Base-by-base conservation (phyloP, 2,888 invertebrate genomes). In the Unio delphinus region DNA sequence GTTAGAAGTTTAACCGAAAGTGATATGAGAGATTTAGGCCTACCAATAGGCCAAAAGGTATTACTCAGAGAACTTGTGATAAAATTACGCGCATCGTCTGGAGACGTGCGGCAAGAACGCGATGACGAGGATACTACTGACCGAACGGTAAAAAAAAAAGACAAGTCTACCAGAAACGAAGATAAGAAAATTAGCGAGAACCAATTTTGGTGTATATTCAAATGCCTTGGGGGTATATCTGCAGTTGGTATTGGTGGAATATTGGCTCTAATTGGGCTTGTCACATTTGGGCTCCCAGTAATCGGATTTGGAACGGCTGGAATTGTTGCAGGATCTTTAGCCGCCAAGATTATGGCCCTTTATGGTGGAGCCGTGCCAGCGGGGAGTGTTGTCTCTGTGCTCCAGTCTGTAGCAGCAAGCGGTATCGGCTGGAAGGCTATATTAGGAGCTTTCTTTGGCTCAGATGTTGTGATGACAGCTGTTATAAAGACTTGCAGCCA, bases 191-290 rank as follows among this genome's bases (percentile, higher is more conserved):
- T 64, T 28, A 26, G 7, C 30, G 64, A 64, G 30, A n/a, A 23
- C 3, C 18, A 18, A 20, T 64, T 64, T 56, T 64, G 64, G 64
- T 64, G 56, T 55, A 26, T 64, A 5, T 64, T 56, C 20, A 55
- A 64, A 11, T 64, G 64, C 18, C 64, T 64, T 8, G 64, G 64
- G 1, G 64, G 64, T 3, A 55, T n/a, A 7, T 20, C 28, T n/a
- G 64, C 64, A 1, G 64, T 64, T n/a, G 64, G 55, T 23, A 11
- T 64, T 3, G 56, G 26, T 1, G 56, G 64, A 0, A 55, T 55
- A 11, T 26, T 64, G 30, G 64, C 64, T 6, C 34, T 64, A 18
- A 34, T 28, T 3, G 56, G 3, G 15, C n/a, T 23, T 11, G 63
- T 64, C 28, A 55, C 28, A 11, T 55, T 15, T 26, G 64, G 26